Conservation (phyloP, 2,113 vertebrate species). For the Rostratula benghalensis region DNA sequence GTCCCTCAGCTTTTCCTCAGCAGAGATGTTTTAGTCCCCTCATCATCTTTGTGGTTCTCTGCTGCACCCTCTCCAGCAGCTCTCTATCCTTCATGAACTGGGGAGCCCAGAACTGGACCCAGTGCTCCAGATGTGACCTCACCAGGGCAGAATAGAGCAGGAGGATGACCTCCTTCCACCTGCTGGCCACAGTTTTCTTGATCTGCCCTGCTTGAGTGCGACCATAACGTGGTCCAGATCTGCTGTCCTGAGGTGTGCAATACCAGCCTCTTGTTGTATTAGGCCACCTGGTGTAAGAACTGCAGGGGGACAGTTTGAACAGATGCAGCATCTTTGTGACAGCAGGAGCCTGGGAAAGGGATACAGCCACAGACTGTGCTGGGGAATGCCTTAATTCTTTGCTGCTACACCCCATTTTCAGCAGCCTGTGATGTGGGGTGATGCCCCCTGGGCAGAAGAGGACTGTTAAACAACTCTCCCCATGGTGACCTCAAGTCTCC, state of each 20-base stretch:
- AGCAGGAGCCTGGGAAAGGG: neutral
- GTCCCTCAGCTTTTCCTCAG: too few relatives aligned
- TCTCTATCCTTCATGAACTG: too few relatives aligned
- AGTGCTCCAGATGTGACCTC: too few relatives aligned
- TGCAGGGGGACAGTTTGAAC: accelerated
- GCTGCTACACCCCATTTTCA: neutral
- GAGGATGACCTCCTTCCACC: too few relatives aligned
- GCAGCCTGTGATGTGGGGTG: neutral
- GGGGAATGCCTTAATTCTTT: neutral
- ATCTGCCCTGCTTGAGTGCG: neutral
- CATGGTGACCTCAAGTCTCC: accelerated
- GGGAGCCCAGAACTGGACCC: too few relatives aligned
- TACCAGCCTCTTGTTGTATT: neutral
- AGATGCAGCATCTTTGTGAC: neutral
- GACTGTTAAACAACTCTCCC: neutral
- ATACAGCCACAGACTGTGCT: neutral
- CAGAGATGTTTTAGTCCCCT: too few relatives aligned
- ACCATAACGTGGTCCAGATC: neutral
- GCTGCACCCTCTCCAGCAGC: too few relatives aligned
- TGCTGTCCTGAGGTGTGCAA: neutral
- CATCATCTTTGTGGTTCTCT: too few relatives aligned
- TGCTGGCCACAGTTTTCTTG: too few relatives aligned
- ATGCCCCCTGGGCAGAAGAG: neutral
- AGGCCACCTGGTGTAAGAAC: neutral
- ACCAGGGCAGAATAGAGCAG: too few relatives aligned